Evolutionary conservation across 2,888 invertebrate species (phyloP), one percentile per base, ranked within the genome.

Genomic region (Pammene fasciana): DNA sequence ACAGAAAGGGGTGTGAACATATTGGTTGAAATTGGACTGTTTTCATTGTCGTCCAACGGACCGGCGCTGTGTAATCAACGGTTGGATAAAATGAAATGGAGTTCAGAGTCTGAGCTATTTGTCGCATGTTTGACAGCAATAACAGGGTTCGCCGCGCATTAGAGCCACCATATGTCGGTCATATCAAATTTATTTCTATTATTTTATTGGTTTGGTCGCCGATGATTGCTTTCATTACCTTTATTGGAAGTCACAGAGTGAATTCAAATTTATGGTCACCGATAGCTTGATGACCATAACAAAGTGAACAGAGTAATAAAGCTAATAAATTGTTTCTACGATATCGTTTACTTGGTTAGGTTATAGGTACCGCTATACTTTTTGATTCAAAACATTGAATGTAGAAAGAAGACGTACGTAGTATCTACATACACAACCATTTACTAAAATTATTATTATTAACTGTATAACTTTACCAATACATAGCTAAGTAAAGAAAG

Each of bases 111-210:
- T 84, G 86, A 90, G 87, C 87, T 90, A 88, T 90, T 89, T 90
- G 88, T 92, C 92, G 92, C 92, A 92, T 92, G 92, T 90, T 92
- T 90, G 92, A 88, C 91, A 88, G 89, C 92, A 92, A 92, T 92
- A 91, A 92, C 92, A 88, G 92, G 92, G 91, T 89, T 87, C 85
- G 85, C 82, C 83, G 85, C 86, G 88, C 90, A 88, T 90, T 89
- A 89, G 81, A 83, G 85, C 87, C 86, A 81, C 92, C 92, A 92
- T 92, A 92, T 92, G 92, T 91, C 90, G 91, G 88, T 91, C 90
- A 91, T 92, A 92, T 92, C 92, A 90, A 92, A 90, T 92, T 91
- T 91, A 92, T 91, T 92, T 91, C 91, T 90, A 91, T 92, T 92
- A 92, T 92, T 91, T 91, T 90, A 91, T 92, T 92, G 89, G 88